phyloP scores from a whole-genome alignment of 2,797 vertebrate genomes.

The Silurus lanzhouensis region DNA sequence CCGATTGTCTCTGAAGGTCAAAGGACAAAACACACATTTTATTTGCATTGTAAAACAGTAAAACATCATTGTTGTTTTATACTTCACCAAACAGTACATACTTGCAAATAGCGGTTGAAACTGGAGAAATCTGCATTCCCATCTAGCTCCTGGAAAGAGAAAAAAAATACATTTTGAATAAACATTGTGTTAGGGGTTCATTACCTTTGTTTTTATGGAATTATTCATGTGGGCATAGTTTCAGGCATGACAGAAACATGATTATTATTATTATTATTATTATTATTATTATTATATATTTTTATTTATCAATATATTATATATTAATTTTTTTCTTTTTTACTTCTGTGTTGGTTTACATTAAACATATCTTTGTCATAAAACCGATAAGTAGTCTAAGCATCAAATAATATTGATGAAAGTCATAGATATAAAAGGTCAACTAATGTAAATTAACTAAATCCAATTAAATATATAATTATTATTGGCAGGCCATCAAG shows the following conservation, averaged over 20 bases:
- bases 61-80: too few species aligned
- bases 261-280: too few species aligned
- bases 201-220: background rate
- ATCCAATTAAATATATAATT: too few species aligned
- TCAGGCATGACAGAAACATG: too few species aligned
- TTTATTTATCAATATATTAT: too few species aligned
- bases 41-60: background rate
- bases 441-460: background rate
- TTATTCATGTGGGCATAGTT: background rate
- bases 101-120: constrained; percentile 79
- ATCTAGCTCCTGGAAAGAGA: constrained; percentile 81
- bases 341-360: too few species aligned
- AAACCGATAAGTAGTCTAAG: background rate
- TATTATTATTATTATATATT: background rate
- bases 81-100: constrained; percentile 58
- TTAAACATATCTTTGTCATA: too few species aligned
- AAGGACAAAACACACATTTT: background rate
- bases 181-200: background rate
- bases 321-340: too few species aligned
- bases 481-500: too few species aligned
- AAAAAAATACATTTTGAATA: background rate
- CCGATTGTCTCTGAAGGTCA: constrained; percentile 40
- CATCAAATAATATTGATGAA: background rate
- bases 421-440: background rate
- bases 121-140: constrained; percentile 66